A percentile compares a stretch with the other conserved stretches of the same genome.
These are phyloP conservation scores for Lepus townsendii DNA, from an alignment of 2,797 vertebrate genomes.

Conservation along the genomic window DNA sequence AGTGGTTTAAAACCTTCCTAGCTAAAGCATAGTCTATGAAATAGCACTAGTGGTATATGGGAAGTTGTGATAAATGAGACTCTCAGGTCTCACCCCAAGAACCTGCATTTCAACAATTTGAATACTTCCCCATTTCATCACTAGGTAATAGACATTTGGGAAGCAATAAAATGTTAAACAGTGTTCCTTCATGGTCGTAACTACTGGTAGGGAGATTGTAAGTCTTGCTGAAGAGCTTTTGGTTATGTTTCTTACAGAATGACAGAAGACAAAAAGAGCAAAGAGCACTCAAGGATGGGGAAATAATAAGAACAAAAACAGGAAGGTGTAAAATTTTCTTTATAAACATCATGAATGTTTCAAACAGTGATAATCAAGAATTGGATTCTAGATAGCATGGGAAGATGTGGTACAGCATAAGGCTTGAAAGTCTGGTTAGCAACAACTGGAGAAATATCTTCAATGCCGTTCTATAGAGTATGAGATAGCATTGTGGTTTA, in stretches of 20 bases:
- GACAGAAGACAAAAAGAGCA: neutral
- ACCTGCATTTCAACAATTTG: neutral
- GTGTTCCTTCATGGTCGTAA: neutral
- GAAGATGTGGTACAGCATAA: neutral
- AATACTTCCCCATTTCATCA: neutral
- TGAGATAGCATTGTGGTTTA: neutral
- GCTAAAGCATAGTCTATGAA: neutral
- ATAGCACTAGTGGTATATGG: neutral
- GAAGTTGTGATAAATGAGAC: neutral
- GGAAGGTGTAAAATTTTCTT: neutral
- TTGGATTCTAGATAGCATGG: neutral
- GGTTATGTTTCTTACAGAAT: neutral
- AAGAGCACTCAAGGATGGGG: neutral
- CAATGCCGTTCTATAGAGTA: neutral
- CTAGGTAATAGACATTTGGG: neutral
- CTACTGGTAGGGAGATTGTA: neutral
- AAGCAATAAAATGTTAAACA: neutral
- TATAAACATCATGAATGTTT: neutral
- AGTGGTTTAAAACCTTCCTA: neutral
- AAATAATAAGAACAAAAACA: neutral
- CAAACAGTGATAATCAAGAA: neutral
- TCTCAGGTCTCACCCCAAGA: neutral
- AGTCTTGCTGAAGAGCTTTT: neutral
- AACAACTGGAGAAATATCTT: neutral
- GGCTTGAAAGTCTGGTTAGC: neutral